Evolutionary conservation across 2,113 vertebrate genomes (phyloP).

Genomic region (Cariama cristata): DNA sequence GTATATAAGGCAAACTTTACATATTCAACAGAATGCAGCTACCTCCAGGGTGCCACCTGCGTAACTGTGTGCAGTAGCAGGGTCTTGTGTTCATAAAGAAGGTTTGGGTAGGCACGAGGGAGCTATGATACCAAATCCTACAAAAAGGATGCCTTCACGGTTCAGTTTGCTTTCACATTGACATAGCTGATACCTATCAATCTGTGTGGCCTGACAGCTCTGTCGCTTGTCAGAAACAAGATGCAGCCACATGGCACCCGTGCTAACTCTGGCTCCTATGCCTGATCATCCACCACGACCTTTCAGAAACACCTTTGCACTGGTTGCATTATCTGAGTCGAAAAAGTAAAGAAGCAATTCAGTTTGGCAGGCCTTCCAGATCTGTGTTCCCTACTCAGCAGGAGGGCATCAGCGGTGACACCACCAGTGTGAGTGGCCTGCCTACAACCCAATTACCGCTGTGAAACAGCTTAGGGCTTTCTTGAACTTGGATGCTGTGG

Average conservation of each 20-base stretch:
- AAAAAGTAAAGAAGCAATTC: neutral
- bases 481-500: neutral
- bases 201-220: neutral
- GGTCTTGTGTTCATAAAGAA: neutral
- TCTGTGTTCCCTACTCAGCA: neutral
- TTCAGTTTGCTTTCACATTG: neutral
- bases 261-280: accelerated
- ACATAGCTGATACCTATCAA: neutral
- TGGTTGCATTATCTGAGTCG: neutral
- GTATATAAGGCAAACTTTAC: neutral
- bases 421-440: neutral
- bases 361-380: neutral
- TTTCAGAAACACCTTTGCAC: neutral
- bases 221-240: neutral
- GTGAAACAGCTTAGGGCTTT: neutral
- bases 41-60: neutral
- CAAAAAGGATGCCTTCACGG: neutral
- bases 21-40: neutral
- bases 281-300: neutral
- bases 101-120: neutral
- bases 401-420: neutral
- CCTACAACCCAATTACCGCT: neutral
- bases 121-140: neutral
- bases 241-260: neutral
- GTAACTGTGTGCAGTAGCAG: neutral